Evolutionary conservation across 1,140 invertebrate species (phyloP), one percentile per base, ranked within the genome.

Genomic region (Lasioglossum albipes): DNA sequence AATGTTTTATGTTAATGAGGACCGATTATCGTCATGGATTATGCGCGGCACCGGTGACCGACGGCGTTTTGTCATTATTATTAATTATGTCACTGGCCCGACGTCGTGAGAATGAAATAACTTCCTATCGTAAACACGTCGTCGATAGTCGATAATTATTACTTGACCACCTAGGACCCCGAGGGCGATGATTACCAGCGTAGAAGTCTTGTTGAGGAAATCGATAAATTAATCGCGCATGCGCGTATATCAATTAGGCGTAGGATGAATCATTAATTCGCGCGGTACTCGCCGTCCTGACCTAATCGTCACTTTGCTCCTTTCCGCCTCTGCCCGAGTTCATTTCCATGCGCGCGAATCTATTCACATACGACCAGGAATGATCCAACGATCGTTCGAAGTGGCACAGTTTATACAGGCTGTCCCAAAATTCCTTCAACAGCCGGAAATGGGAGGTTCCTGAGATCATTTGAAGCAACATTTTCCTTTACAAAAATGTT

Each of bases 141-240:
- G 73, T 75, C 27, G 27, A n/a, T n/a, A n/a, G n/a, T 27, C 78
- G 62, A 84, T 87, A 84, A 87, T 86, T 59, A 83, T 70, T 69
- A 57, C 70, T 74, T 61, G 85, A 71, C 57, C 67, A 54, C 61
- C 65, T 70, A 75, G 65, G 67, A 79, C 84, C 68, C 49, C 71
- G 66, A 72, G 84, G 74, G 69, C 62, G 73, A 81, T 80, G 67
- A 87, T 87, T 86, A 84, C 31, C 65, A 45, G 45, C 62, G 59
- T 79, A 41, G 31, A 86, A 87, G 85, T 86, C 81, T 83, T 73
- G 75, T 84, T 74, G 80, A 69, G 74, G 31, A 72, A 83, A 86
- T 86, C 84, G 84, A 88, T 87, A 88, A 88, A 88, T 88, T 88
- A 86, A 88, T 88, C 79, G 81, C 49, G 59, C 62, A n/a, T 57